Percentiles rank a stretch among this genome's conserved stretches.
phyloP scores from a whole-genome alignment of 2,797 vertebrate species.

The Tapirus indicus region DNA sequence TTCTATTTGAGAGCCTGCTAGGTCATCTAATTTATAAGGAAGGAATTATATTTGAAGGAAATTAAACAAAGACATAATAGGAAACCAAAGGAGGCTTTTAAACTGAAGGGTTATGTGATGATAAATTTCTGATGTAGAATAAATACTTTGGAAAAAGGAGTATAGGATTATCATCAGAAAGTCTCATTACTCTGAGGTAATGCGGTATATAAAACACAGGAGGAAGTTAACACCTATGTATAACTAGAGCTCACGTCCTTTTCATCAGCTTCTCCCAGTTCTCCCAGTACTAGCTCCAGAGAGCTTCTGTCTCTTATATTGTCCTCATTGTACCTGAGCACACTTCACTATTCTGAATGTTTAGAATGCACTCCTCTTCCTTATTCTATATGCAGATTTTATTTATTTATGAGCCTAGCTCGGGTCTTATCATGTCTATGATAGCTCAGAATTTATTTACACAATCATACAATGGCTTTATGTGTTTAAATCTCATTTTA shows the following conservation, averaged over 20 bases:
- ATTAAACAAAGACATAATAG: not conserved
- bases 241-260: not conserved
- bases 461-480: not conserved
- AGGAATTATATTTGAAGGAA: not conserved
- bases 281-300: not conserved
- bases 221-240: not conserved
- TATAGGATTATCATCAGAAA: not conserved
- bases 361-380: not conserved
- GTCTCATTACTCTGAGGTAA: not conserved
- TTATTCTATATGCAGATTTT: not conserved
- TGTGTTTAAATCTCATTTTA: constrained; percentile 20
- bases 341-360: not conserved
- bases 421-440: not conserved
- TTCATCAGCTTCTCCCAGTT: not conserved
- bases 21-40: not conserved
- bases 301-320: not conserved
- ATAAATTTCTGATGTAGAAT: not conserved
- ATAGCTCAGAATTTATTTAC: not conserved
- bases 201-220: not conserved
- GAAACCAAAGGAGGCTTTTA: not conserved
- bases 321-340: not conserved
- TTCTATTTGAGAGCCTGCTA: not conserved
- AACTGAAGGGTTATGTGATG: not conserved
- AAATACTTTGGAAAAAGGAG: not conserved
- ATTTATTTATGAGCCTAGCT: constrained; percentile 6